A percentile compares a stretch with the other conserved stretches of the same genome.
Conservation (phyloP, 1,140 invertebrate genomes). For the Tetramorium alpestre region DNA sequence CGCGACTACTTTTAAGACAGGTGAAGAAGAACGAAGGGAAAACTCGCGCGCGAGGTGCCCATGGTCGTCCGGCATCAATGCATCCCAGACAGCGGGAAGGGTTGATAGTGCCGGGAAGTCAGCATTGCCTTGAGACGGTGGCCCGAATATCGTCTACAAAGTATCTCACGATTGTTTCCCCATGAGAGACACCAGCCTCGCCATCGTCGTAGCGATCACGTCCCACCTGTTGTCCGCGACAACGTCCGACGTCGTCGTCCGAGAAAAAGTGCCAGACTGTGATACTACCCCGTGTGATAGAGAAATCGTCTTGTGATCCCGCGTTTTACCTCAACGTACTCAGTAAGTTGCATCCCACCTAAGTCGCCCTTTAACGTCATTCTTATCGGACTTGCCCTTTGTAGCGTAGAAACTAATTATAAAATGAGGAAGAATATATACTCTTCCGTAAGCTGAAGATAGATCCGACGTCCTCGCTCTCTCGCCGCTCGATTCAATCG, state of each 20-base stretch:
- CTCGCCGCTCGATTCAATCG: background rate
- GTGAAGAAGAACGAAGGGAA: constrained; percentile 6
- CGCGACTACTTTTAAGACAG: background rate
- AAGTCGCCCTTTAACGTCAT: background rate
- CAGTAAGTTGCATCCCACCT: constrained; percentile 32
- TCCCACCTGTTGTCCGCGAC: constrained; percentile 20
- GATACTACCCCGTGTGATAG: constrained; percentile 74
- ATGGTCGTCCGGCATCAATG: constrained; percentile 25
- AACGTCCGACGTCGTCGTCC: background rate
- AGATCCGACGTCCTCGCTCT: background rate
- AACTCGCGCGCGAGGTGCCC: background rate
- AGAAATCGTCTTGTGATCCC: constrained; percentile 51
- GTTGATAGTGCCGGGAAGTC: constrained; percentile 66
- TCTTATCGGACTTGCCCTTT: background rate
- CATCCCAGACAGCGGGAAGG: constrained; percentile 58
- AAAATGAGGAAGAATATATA: background rate
- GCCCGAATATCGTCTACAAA: constrained; percentile 31
- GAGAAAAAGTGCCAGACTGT: constrained; percentile 68
- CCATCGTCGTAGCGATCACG: constrained; percentile 17
- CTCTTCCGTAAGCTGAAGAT: background rate
- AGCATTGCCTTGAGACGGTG: constrained; percentile 58
- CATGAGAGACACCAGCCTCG: constrained; percentile 2
- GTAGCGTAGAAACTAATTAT: constrained; percentile 17
- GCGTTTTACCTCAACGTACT: constrained; percentile 57
- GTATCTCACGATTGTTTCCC: constrained; percentile 8